Evolutionary conservation across 2,888 invertebrate species (phyloP).

Genomic region (Cephus pygmeus): DNA sequence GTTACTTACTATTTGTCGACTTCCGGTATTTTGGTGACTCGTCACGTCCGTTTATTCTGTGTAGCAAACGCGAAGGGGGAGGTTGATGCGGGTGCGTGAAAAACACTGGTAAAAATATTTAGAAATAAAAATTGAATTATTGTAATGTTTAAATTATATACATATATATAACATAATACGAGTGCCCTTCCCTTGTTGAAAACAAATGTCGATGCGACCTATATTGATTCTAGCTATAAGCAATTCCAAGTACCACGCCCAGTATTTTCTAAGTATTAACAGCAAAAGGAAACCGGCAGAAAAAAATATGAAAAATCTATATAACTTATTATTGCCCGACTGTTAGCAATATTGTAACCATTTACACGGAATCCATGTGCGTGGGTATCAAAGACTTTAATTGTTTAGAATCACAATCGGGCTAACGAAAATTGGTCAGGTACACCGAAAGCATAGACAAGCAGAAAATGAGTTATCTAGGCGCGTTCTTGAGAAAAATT

Average conservation of each 20-base stretch:
- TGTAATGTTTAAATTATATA: conserved; percentile 19
- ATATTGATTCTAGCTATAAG: conserved; percentile 38
- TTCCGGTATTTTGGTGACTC: background rate
- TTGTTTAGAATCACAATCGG: background rate
- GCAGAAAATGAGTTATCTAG: background rate
- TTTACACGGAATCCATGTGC: conserved; percentile 5
- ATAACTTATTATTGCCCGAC: conserved; percentile 17
- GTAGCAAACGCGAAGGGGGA: background rate
- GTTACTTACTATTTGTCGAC: background rate
- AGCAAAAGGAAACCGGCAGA: conserved; percentile 19
- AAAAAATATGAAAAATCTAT: background rate
- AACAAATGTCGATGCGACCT: conserved; percentile 33
- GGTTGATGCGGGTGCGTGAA: background rate
- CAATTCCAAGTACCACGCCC: conserved; percentile 55
- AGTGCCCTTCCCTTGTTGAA: conserved; percentile 51
- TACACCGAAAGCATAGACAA: background rate
- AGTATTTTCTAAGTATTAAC: conserved; percentile 58
- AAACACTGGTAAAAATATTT: background rate
- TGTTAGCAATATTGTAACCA: background rate
- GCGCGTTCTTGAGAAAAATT: background rate
- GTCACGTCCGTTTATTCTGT: background rate
- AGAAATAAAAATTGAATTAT: background rate
- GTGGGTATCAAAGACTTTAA: conserved; percentile 4
- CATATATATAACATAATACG: conserved; percentile 37
- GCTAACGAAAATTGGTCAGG: background rate